Evolutionary conservation across 1,140 invertebrate species (phyloP).

Genomic region (Magallana ariakensis): DNA sequence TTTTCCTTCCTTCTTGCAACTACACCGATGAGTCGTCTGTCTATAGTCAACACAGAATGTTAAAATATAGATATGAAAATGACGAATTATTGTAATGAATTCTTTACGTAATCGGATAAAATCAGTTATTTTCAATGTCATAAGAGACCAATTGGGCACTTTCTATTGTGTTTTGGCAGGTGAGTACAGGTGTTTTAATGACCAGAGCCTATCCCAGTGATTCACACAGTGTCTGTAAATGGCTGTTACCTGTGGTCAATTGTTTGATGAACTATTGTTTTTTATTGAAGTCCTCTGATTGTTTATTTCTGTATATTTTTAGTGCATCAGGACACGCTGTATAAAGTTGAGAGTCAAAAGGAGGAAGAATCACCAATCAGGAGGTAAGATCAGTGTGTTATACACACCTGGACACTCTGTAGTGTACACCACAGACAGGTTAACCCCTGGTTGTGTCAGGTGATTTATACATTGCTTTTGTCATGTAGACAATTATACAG

Average conservation of each 20-base stretch:
- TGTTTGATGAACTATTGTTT: neutral
- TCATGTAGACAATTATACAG: neutral
- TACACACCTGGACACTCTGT: neutral
- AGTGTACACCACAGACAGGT: neutral
- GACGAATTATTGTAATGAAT: neutral
- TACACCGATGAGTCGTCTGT: conserved; percentile 10
- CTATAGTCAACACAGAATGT: neutral
- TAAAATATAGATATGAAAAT: neutral
- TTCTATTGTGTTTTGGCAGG: neutral
- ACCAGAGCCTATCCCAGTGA: conserved; percentile 23
- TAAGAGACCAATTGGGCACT: neutral
- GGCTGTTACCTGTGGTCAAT: conserved; percentile 6
- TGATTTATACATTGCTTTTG: neutral
- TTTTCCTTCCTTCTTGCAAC: conserved; percentile 11
- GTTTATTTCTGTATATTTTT: conserved; percentile 80
- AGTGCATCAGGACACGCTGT: conserved; percentile 96
- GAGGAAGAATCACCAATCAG: conserved; percentile 82
- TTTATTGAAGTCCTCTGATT: neutral
- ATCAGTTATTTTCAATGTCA: conserved; percentile 16
- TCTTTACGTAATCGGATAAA: neutral
- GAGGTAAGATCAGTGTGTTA: neutral
- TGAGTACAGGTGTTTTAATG: conserved; percentile 18
- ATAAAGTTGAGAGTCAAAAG: conserved; percentile 95
- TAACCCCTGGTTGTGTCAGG: neutral
- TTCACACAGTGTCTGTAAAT: conserved; percentile 14